Evolutionary conservation across 2,888 invertebrate genomes (phyloP).

Genomic region (Chrysopilus asiliformis): DNA sequence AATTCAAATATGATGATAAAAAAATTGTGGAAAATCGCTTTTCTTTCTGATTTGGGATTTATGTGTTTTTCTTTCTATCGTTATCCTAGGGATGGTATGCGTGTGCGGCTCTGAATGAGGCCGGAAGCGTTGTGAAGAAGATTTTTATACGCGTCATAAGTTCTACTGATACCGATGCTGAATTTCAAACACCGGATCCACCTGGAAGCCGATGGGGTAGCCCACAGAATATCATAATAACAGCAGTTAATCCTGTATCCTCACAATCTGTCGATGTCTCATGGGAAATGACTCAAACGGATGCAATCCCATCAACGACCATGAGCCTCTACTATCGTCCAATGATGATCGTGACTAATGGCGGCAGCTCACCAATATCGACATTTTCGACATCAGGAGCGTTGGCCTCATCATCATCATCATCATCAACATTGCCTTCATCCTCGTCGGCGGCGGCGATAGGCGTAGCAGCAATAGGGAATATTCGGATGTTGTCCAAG

Average conservation of each 20-base stretch:
- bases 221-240: conserved; percentile 21
- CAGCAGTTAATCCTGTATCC: conserved; percentile 18
- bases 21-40: too few relatives aligned
- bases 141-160: conserved; percentile 19
- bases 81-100: conserved; percentile 21
- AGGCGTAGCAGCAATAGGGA: too few relatives aligned
- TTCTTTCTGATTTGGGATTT: too few relatives aligned
- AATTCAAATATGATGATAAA: background rate
- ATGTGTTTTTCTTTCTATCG: too few relatives aligned
- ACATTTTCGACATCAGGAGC: too few relatives aligned
- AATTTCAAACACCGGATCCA: conserved; percentile 17
- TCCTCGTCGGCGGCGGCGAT: too few relatives aligned
- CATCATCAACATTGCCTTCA: too few relatives aligned
- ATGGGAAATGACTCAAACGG: conserved; percentile 19
- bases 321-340: conserved; percentile 21
- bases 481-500: conserved; percentile 17
- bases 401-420: too few relatives aligned
- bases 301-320: conserved; percentile 16
- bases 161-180: conserved; percentile 14
- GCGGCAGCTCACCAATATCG: too few relatives aligned
- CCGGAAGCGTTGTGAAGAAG: conserved; percentile 21
- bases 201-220: conserved; percentile 19
- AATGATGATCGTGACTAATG: conserved; percentile 6
- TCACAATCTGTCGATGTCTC: conserved; percentile 19
- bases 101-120: conserved; percentile 22